Evolutionary conservation across 2,113 vertebrate genomes (phyloP).

Genomic region (Thunnus thynnus): DNA sequence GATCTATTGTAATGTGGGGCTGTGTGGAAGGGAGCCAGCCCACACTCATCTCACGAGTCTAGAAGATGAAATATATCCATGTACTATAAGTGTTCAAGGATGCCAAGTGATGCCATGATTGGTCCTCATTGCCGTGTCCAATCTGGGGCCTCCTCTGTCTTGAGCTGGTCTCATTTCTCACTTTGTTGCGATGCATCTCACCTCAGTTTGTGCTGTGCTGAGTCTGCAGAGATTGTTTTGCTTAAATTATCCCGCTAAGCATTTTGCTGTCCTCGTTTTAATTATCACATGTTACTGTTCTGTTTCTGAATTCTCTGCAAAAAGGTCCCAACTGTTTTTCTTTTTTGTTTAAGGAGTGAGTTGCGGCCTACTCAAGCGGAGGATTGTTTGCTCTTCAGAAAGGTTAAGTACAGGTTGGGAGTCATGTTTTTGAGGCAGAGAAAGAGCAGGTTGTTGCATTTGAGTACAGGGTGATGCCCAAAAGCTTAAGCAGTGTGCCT

Average conservation of each 20-base stretch:
- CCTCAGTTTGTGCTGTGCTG: slow-evolving; percentile 30
- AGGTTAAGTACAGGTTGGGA: slow-evolving; percentile 58
- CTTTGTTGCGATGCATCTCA: slow-evolving; percentile 26
- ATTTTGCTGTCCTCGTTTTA: slow-evolving; percentile 46
- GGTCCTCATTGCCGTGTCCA: slow-evolving; percentile 31
- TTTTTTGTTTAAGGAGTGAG: slow-evolving; percentile 2
- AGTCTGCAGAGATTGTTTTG: slow-evolving; percentile 41
- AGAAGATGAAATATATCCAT: slow-evolving; percentile 66
- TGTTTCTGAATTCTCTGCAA: slow-evolving; percentile 31
- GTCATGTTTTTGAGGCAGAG: slow-evolving; percentile 45
- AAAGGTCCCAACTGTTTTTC: background rate
- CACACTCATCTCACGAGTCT: slow-evolving; percentile 34
- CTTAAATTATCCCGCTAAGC: slow-evolving; percentile 62
- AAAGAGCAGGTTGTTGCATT: slow-evolving; percentile 47
- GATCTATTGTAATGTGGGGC: slow-evolving; percentile 63
- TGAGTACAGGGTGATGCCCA: slow-evolving; percentile 34
- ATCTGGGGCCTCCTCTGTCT: slow-evolving; percentile 26
- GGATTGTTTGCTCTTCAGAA: slow-evolving; percentile 56
- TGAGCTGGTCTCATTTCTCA: slow-evolving; percentile 40
- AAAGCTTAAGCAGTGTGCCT: slow-evolving; percentile 14
- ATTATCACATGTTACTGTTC: slow-evolving; percentile 30
- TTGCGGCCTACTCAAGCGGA: slow-evolving; percentile 15
- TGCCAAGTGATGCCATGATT: slow-evolving; percentile 43
- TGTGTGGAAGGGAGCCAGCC: slow-evolving; percentile 56
- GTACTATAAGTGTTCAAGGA: slow-evolving; percentile 52